Evolutionary conservation across 1,140 invertebrate genomes (phyloP).

Genomic region (Zaprionus capensis): DNA sequence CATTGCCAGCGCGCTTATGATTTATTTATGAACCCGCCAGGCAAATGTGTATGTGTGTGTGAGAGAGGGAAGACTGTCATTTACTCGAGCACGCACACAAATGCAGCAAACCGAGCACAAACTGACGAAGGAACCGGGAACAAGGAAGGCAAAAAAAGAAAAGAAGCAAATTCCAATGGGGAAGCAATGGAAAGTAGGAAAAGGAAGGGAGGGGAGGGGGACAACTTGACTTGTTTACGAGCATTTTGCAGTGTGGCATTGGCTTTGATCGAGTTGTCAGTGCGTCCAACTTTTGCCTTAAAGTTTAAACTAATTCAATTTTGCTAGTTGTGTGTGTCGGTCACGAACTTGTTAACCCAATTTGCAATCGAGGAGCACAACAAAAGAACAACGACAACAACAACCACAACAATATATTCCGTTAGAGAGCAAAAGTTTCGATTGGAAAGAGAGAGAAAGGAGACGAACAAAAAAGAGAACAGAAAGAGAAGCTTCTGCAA

Average conservation of each 20-base stretch:
- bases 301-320: constrained; percentile 69
- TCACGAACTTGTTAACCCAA: constrained; percentile 65
- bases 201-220: not conserved
- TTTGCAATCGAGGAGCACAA: constrained; percentile 42
- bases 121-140: constrained; percentile 17
- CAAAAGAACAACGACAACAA: constrained; percentile 13
- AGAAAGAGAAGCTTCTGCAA: constrained; percentile 14
- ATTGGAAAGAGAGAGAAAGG: not conserved
- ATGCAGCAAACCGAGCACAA: constrained; percentile 2
- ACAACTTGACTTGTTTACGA: constrained; percentile 40
- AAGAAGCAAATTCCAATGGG: not conserved
- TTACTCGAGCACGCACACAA: not conserved
- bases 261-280: constrained; percentile 69
- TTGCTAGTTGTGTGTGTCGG: constrained; percentile 49
- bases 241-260: constrained; percentile 27
- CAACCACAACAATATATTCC: constrained; percentile 4
- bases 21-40: constrained; percentile 63
- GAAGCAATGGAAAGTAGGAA: not conserved
- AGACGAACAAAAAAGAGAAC: not conserved
- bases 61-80: not conserved
- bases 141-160: constrained; percentile 17
- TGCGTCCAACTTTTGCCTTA: constrained; percentile 40
- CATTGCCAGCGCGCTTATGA: constrained; percentile 70
- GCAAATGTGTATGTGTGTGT: not conserved
- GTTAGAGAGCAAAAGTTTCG: constrained; percentile 54